Evolutionary conservation across 2,797 vertebrate species (phyloP), one percentile per base, ranked within the genome.

Genomic region (Microhierax caerulescens): DNA sequence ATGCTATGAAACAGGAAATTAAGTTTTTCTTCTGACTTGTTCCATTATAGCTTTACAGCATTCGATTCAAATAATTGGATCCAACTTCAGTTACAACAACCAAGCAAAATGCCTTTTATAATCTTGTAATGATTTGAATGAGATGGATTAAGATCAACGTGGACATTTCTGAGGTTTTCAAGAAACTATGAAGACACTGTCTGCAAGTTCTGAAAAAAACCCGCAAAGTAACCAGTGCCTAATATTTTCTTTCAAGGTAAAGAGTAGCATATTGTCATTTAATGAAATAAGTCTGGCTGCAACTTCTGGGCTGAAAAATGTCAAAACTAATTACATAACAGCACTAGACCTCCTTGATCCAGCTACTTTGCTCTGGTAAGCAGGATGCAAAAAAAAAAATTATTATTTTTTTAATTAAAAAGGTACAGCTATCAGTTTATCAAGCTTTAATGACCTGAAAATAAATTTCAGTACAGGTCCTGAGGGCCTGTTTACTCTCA

Each of bases 21-120:
- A 98, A 6, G 98, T 98, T 3, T 88, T 98, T 93, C 99, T 99
- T 32, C 99, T 98, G 3, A 99, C 85, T 28, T 97, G 85, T 77
- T 99, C 98, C 56, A 37, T 54, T 54, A 28, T 2, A 72, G 37
- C 51, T 57, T 73, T 34, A 28, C 39, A 60, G 28, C 11, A 32
- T 45, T 87, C 69, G 32, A 68, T 56, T 7, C 97, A 97, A 5
- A 98, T 98, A 95, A 99, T 98, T 96, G 9, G 43, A 39, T 63
- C 20, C 20, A 47, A 41, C 17, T 63, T 48, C 41, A 20, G 53
- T 16, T 54, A 27, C 17, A 65, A 63, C 34, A 75, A 50, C 12
- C 10, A 47, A 43, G 28, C 53, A 51, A 61, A 78, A 59, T 2
- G 1, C 34, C 30, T 85, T 39, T 61, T 48, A 34, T 25, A n/a